phyloP scores from a whole-genome alignment of 2,113 vertebrate genomes.

The Lycocorax pyrrhopterus region DNA sequence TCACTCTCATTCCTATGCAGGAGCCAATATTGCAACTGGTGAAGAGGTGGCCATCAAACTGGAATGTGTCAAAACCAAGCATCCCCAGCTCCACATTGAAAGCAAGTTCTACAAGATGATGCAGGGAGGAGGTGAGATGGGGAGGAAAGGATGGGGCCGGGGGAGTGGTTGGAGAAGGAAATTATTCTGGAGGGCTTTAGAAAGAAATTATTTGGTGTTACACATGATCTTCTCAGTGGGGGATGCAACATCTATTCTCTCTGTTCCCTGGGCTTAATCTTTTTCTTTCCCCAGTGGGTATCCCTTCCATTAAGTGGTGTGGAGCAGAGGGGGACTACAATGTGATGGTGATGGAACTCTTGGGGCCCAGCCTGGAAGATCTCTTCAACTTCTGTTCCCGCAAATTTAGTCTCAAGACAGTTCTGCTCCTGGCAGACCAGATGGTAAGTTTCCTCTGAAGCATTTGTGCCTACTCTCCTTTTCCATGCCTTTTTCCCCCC shows the following conservation, averaged over 20 bases:
- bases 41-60: constrained; percentile 98
- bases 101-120: constrained; percentile 99
- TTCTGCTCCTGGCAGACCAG: constrained; percentile 93
- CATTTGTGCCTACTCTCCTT: background rate
- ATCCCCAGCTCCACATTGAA: constrained; percentile 96
- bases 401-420: constrained; percentile 98
- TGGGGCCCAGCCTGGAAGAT: constrained; percentile 94
- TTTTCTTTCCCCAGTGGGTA: constrained; percentile 80
- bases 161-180: background rate
- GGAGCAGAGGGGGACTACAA: constrained; percentile 97
- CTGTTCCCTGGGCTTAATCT: background rate
- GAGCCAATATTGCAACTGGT: constrained; percentile 95
- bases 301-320: constrained; percentile 97
- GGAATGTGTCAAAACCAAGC: constrained; percentile 97
- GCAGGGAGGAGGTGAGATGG: constrained; percentile 91
- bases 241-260: background rate
- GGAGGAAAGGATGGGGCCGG: background rate
- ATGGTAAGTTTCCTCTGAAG: constrained; percentile 79
- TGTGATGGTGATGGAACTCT: constrained; percentile 97
- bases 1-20: constrained; percentile 62
- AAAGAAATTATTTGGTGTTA: background rate
- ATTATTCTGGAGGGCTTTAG: background rate
- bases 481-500: background rate
- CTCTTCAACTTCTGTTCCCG: constrained; percentile 98
- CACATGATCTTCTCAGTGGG: background rate